Percentiles rank a stretch among this genome's conserved stretches.
Conservation (phyloP, 2,888 invertebrate genomes). For the Netelia fuscicornis region DNA sequence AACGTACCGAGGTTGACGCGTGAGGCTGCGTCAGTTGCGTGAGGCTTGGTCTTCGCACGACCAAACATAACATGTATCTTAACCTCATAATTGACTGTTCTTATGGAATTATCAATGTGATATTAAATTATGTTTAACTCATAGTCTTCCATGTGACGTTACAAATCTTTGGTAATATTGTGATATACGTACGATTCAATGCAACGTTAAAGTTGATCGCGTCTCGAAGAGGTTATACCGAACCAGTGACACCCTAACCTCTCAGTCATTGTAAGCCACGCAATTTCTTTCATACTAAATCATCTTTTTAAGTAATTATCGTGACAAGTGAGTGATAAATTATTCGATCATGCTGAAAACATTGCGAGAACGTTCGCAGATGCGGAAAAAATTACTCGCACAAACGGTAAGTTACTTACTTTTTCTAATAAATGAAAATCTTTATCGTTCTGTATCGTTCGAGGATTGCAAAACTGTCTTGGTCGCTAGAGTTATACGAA, state of each 20-base stretch:
- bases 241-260: slow-evolving; percentile 55
- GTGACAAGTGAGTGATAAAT: slow-evolving; percentile 29
- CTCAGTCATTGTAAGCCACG: not conserved
- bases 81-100: slow-evolving; percentile 41
- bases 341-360: slow-evolving; percentile 88
- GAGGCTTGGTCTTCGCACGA: not conserved
- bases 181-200: slow-evolving; percentile 1
- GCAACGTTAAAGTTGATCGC: not conserved
- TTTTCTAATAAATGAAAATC: not conserved
- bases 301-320: slow-evolving; percentile 11
- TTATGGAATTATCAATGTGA: slow-evolving; percentile 33
- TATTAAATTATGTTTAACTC: slow-evolving; percentile 28
- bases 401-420: slow-evolving; percentile 90
- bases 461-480: not conserved
- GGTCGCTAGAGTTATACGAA: not conserved
- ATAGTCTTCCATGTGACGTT: slow-evolving; percentile 51
- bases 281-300: not conserved
- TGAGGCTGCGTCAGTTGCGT: not conserved
- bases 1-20: slow-evolving; percentile 7
- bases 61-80: slow-evolving; percentile 55
- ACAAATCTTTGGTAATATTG: slow-evolving; percentile 46
- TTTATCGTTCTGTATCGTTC: not conserved
- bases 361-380: slow-evolving; percentile 94
- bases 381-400: slow-evolving; percentile 94
- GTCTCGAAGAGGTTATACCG: slow-evolving; percentile 38